These are phyloP conservation scores for Melanostoma mellinum DNA, from an alignment of 2,888 invertebrate genomes.

Conservation along the genomic window DNA sequence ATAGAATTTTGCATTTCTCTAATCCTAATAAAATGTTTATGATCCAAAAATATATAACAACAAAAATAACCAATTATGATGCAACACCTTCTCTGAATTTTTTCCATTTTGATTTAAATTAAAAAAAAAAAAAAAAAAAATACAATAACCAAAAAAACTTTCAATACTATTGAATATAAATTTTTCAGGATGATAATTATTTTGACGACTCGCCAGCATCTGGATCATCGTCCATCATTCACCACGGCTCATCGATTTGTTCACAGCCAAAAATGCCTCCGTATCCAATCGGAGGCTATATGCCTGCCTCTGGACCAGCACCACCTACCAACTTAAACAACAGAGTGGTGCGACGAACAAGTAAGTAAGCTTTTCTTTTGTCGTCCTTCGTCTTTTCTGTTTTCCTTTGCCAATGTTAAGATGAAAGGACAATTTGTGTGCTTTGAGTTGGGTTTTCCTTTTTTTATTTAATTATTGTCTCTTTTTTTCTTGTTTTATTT, in stretches of 20 bases:
- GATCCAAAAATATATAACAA: neutral
- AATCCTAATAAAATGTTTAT: too few relatives aligned
- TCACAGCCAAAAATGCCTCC: conserved; percentile 81
- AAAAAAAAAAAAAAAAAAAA: neutral
- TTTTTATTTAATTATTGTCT: conserved; percentile 38
- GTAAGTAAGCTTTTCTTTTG: conserved; percentile 77
- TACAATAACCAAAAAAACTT: too few relatives aligned
- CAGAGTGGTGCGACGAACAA: conserved; percentile 81
- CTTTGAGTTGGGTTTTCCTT: conserved; percentile 23
- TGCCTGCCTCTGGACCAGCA: conserved; percentile 75
- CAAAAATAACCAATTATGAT: neutral
- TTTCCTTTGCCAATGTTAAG: conserved; percentile 15
- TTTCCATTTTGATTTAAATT: neutral
- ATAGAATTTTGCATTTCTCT: too few relatives aligned
- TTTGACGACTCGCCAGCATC: conserved; percentile 77
- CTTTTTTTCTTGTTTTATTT: conserved; percentile 51
- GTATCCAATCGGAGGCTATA: conserved; percentile 80
- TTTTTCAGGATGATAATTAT: conserved; percentile 77
- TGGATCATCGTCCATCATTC: conserved; percentile 71
- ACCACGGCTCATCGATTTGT: conserved; percentile 75
- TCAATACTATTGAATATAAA: neutral
- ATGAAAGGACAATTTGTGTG: conserved; percentile 18
- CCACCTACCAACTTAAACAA: conserved; percentile 74
- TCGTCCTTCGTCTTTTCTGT: neutral
- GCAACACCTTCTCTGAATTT: neutral